Evolutionary conservation across 1,140 invertebrate species (phyloP).

Genomic region (Drosophila azteca): DNA sequence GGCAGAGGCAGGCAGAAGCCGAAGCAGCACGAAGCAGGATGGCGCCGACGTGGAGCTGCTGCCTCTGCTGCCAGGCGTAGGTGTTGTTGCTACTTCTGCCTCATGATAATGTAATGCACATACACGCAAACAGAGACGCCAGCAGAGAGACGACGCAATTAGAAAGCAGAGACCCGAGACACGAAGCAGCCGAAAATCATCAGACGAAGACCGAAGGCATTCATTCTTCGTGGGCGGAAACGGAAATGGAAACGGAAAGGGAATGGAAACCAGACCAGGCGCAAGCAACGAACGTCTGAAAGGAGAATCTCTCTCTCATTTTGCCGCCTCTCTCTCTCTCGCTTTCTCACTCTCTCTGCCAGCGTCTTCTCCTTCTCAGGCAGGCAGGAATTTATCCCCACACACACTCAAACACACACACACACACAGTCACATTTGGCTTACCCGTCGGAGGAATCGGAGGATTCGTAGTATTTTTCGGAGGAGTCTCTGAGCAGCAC

Average conservation of each 20-base stretch:
- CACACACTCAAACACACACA: neutral
- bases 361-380: conserved; percentile 40
- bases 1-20: conserved; percentile 44
- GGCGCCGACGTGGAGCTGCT: conserved; percentile 46
- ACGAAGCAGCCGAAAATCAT: conserved; percentile 68
- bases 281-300: conserved; percentile 11
- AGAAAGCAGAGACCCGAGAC: conserved; percentile 60
- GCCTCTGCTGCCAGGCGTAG: conserved; percentile 38
- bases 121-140: conserved; percentile 26
- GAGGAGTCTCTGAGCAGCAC: too few species aligned
- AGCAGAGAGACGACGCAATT: conserved; percentile 68
- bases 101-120: conserved; percentile 76
- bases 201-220: conserved; percentile 46
- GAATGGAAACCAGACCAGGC: conserved; percentile 7
- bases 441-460: conserved; percentile 72
- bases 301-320: conserved; percentile 21
- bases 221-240: conserved; percentile 63
- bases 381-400: neutral
- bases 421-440: conserved; percentile 48
- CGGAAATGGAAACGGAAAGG: too few species aligned
- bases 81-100: conserved; percentile 48
- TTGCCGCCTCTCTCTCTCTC: conserved; percentile 14
- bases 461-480: conserved; percentile 66
- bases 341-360: conserved; percentile 9
- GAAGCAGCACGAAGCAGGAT: conserved; percentile 45